Conservation (phyloP, 1,140 invertebrate genomes). For the Cyrtorhinus lividipennis region DNA sequence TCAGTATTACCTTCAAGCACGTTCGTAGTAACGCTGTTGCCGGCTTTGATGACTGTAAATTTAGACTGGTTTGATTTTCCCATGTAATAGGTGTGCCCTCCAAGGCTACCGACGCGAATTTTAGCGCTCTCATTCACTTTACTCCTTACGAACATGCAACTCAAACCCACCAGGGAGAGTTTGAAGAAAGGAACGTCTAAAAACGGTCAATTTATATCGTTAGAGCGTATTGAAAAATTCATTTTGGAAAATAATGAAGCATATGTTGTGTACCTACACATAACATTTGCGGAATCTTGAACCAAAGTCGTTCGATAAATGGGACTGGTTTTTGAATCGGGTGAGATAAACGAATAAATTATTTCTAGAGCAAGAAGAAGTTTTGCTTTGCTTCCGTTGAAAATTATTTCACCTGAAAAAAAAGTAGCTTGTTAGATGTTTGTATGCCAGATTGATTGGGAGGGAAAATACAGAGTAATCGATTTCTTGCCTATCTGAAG, state of each 20-base stretch:
- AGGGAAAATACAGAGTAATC: background rate
- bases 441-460: too few species aligned
- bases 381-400: constrained; percentile 41
- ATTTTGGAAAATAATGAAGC: too few species aligned
- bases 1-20: constrained; percentile 2
- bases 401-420: constrained; percentile 33
- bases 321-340: constrained; percentile 14
- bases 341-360: constrained; percentile 24
- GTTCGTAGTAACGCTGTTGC: background rate
- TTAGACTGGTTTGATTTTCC: background rate
- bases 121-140: constrained; percentile 17
- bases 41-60: background rate
- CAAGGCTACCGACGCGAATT: constrained; percentile 11
- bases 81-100: constrained; percentile 2
- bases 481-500: constrained; percentile 12
- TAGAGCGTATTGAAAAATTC: too few species aligned
- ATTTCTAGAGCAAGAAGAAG: constrained; percentile 36
- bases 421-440: too few species aligned
- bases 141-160: constrained; percentile 11
- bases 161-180: constrained; percentile 9
- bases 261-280: background rate
- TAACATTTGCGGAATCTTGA: constrained; percentile 7
- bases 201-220: too few species aligned
- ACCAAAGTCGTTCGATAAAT: constrained; percentile 15
- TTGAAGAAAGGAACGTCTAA: constrained; percentile 16